Conservation (phyloP, 2,797 vertebrate species). For the Miichthys miiuy region DNA sequence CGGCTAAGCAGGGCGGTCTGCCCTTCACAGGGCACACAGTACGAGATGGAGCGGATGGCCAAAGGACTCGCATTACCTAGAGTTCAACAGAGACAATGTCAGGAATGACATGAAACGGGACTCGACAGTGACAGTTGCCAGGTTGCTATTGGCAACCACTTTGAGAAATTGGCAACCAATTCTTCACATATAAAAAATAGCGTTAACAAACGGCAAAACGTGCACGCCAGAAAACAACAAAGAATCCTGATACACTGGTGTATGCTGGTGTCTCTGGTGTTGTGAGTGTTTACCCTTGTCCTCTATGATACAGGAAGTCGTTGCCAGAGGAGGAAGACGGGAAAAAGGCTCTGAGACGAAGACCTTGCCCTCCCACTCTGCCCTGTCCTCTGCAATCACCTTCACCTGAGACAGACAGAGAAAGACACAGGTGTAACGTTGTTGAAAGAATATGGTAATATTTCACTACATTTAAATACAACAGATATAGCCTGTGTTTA, state of each 20-base stretch:
- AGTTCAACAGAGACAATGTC: not conserved
- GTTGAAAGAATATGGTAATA: not conserved
- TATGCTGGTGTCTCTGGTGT: no score
- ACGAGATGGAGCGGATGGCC: slow-evolving; percentile 81
- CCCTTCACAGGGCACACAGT: slow-evolving; percentile 84
- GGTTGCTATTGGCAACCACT: no score
- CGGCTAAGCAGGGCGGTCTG: slow-evolving; percentile 78
- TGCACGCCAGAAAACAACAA: no score
- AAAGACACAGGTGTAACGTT: not conserved
- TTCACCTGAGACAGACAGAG: slow-evolving; percentile 76
- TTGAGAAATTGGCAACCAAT: no score
- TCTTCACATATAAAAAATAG: no score
- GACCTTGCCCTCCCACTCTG: slow-evolving; percentile 83
- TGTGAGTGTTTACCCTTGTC: slow-evolving; percentile 79
- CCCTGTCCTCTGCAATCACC: slow-evolving; percentile 82
- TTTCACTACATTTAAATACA: not conserved
- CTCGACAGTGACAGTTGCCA: no score
- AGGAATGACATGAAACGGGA: not conserved
- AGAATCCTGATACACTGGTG: not conserved
- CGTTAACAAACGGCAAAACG: no score
- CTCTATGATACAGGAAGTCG: slow-evolving; percentile 81
- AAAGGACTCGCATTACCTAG: slow-evolving; percentile 82
- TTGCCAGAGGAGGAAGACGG: slow-evolving; percentile 83
- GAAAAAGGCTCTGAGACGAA: slow-evolving; percentile 81
- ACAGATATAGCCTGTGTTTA: not conserved